These are phyloP conservation scores for Plecotus auritus DNA, from an alignment of 2,113 vertebrate genomes.

Conservation along the genomic window DNA sequence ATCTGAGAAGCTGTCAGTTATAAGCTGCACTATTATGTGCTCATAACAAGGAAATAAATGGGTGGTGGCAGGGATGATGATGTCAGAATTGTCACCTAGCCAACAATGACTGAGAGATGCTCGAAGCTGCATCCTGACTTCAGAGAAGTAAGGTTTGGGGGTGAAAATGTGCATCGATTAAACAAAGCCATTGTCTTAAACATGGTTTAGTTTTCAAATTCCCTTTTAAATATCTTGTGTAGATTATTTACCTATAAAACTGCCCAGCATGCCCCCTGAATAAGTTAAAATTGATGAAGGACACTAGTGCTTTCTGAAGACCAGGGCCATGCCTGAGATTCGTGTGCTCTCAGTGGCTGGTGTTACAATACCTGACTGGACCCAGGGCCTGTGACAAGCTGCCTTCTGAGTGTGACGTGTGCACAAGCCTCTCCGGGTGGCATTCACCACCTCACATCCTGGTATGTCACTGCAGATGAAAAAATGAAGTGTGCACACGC, in stretches of 20 bases:
- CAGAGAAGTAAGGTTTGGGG: neutral
- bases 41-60: neutral
- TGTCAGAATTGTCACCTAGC: neutral
- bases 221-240: neutral
- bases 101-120: neutral
- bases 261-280: neutral
- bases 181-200: neutral
- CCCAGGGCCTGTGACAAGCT: neutral
- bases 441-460: neutral
- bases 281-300: neutral
- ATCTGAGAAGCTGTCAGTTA: fast-evolving
- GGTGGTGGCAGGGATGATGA: fast-evolving
- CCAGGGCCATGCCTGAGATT: neutral
- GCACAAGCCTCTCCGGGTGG: neutral
- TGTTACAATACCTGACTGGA: too few relatives aligned
- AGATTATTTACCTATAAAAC: neutral
- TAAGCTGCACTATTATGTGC: fast-evolving
- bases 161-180: too few relatives aligned
- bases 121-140: neutral
- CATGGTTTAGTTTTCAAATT: neutral
- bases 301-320: neutral
- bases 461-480: neutral
- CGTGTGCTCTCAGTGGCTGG: fast-evolving
- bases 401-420: neutral
- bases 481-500: fast-evolving